A percentile compares a stretch with the other conserved stretches of the same genome.
Conservation (phyloP, 2,888 invertebrate genomes). For the Ochropleura plecta region DNA sequence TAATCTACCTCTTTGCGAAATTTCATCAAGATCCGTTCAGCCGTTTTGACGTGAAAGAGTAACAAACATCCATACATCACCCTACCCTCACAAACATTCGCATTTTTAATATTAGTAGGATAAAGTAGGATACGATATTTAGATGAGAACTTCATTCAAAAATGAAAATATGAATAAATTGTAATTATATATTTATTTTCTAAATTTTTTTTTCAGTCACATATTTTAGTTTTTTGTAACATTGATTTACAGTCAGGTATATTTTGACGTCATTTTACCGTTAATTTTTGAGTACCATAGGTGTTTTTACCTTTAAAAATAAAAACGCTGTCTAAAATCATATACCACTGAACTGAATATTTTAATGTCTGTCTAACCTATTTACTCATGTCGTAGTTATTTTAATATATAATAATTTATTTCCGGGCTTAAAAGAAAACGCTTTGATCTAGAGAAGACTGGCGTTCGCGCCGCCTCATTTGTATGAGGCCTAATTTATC, state of each 20-base stretch:
- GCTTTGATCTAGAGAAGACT: constrained; percentile 66
- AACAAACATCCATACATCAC: too few species aligned
- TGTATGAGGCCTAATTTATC: constrained; percentile 62
- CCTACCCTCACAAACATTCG: too few species aligned
- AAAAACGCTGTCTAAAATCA: constrained; percentile 15
- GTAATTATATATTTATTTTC: constrained; percentile 31
- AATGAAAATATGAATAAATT: constrained; percentile 32
- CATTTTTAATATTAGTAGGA: too few species aligned
- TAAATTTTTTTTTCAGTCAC: constrained; percentile 2
- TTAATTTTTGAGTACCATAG: constrained; percentile 2
- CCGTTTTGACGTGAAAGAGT: too few species aligned
- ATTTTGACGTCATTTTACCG: neutral
- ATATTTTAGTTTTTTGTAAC: neutral
- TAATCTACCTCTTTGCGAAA: too few species aligned
- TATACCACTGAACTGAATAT: constrained; percentile 25
- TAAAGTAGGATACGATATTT: too few species aligned
- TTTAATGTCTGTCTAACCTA: constrained; percentile 49
- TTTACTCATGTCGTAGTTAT: constrained; percentile 60
- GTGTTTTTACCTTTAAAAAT: constrained; percentile 19
- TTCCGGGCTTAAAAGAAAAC: constrained; percentile 61
- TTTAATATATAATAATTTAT: constrained; percentile 69
- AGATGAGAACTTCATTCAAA: constrained; percentile 26
- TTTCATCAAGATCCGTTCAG: too few species aligned
- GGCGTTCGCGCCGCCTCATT: constrained; percentile 63
- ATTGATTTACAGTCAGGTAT: neutral